These are phyloP conservation scores for Conistra vaccinii DNA, from an alignment of 2,888 invertebrate genomes.

Conservation along the genomic window DNA sequence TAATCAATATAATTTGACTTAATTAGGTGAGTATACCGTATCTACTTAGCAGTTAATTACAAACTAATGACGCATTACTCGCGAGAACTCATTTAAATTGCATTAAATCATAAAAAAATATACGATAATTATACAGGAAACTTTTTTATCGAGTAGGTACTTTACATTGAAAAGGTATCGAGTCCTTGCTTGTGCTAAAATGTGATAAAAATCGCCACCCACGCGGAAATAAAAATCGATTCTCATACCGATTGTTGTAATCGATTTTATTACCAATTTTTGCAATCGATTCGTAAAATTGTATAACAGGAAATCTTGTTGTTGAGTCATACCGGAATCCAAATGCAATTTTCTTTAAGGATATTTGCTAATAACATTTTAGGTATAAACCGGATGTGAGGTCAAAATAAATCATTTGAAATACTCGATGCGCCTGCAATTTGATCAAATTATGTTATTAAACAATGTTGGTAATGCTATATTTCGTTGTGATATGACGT, in stretches of 20 bases:
- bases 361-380: slow-evolving; percentile 52
- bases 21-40: slow-evolving; percentile 20
- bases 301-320: slow-evolving; percentile 31
- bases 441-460: slow-evolving; percentile 56
- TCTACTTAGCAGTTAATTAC: slow-evolving; percentile 14
- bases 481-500: slow-evolving; percentile 34
- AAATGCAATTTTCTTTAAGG: slow-evolving; percentile 51
- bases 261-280: background rate
- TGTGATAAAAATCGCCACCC: slow-evolving; percentile 34
- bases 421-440: slow-evolving; percentile 40
- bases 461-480: slow-evolving; percentile 35
- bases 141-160: slow-evolving; percentile 52
- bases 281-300: slow-evolving; percentile 16
- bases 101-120: slow-evolving; percentile 31
- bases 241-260: slow-evolving; percentile 15
- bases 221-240: slow-evolving; percentile 43
- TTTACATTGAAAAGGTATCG: slow-evolving; percentile 62
- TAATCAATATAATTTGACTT: slow-evolving; percentile 9
- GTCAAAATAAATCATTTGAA: slow-evolving; percentile 51
- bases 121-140: slow-evolving; percentile 63
- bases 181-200: slow-evolving; percentile 60
- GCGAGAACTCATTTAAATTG: slow-evolving; percentile 14
- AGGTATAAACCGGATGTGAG: slow-evolving; percentile 37
- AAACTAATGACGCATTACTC: slow-evolving; percentile 19
- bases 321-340: slow-evolving; percentile 53